A percentile compares a stretch with the other conserved stretches of the same genome.
phyloP scores from a whole-genome alignment of 2,888 invertebrate species.

The Drosophila paranaensis region DNA sequence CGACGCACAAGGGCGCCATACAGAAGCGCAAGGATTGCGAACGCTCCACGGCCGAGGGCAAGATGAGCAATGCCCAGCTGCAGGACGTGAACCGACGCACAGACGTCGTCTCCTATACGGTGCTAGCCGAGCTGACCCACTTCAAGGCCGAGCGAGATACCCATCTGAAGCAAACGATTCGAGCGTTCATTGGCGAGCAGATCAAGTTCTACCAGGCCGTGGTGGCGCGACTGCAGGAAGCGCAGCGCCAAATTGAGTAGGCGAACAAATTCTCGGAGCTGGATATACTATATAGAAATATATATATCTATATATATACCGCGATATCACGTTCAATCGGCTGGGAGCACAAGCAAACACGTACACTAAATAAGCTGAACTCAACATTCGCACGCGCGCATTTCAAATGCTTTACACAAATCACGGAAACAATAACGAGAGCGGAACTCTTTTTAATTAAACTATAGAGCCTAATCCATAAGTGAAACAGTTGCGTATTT shows the following conservation, averaged over 20 bases:
- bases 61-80: constrained; percentile 92
- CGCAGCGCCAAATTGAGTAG: constrained; percentile 85
- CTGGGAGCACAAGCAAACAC: constrained; percentile 55
- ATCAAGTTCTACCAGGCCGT: constrained; percentile 96
- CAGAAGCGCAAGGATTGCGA: constrained; percentile 96
- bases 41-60: constrained; percentile 90
- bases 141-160: constrained; percentile 94
- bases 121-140: constrained; percentile 97
- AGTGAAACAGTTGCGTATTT: constrained; percentile 64
- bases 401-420: constrained; percentile 70
- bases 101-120: constrained; percentile 96
- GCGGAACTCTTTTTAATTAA: constrained; percentile 42
- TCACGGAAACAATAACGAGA: constrained; percentile 17
- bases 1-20: constrained; percentile 94
- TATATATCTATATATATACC: neutral
- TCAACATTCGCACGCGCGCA: constrained; percentile 75
- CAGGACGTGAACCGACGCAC: constrained; percentile 93
- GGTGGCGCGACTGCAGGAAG: constrained; percentile 89
- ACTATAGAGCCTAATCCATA: constrained; percentile 56
- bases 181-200: constrained; percentile 94
- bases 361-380: constrained; percentile 54
- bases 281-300: constrained; percentile 8
- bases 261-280: neutral
- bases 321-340: constrained; percentile 32
- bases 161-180: constrained; percentile 94